Conservation (phyloP, 2,113 vertebrate species). For the Isurus oxyrinchus region DNA sequence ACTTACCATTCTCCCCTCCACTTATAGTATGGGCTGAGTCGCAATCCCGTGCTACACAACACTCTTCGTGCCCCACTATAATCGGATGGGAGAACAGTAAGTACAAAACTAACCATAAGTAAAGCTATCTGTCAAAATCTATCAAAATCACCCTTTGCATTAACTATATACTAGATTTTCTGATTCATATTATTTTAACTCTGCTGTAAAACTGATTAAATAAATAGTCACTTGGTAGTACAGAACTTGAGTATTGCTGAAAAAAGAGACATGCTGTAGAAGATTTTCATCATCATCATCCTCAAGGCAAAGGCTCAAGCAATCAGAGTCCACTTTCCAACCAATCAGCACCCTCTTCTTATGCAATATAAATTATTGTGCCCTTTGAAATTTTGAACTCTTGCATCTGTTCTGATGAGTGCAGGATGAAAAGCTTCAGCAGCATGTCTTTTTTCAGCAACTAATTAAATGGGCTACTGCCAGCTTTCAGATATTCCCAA, state of each 20-base stretch:
- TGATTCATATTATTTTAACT: neutral
- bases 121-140: neutral
- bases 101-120: conserved; percentile 8
- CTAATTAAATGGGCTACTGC: neutral
- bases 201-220: neutral
- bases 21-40: conserved; percentile 34
- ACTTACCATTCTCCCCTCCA: conserved; percentile 36
- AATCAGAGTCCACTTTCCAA: no score
- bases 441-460: no score
- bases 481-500: neutral
- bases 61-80: conserved; percentile 35
- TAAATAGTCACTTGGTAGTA: neutral
- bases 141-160: neutral
- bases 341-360: no score
- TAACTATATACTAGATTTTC: conserved; percentile 17
- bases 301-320: no score
- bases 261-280: no score
- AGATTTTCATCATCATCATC: no score
- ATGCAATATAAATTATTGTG: no score
- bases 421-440: no score
- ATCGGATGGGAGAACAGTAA: conserved; percentile 37
- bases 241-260: no score
- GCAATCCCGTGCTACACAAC: conserved; percentile 29
- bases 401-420: no score
- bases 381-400: no score